Conservation (phyloP, 2,797 vertebrate genomes). For the Synanceia verrucosa region DNA sequence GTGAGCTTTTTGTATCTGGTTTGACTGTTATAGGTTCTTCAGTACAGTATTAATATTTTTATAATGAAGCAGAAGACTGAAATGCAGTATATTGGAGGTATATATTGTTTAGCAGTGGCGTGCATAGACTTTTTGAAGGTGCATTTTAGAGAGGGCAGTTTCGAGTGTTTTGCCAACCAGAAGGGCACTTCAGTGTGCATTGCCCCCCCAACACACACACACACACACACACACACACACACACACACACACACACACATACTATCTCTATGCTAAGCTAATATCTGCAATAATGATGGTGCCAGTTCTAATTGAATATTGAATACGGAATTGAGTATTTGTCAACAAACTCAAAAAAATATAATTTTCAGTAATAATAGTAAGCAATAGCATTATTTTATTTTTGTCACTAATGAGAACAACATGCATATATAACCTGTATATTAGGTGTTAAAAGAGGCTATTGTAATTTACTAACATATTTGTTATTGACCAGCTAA, state of each 20-base stretch:
- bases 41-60: slow-evolving; percentile 30
- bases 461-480: neutral
- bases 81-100: slow-evolving; percentile 8
- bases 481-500: neutral
- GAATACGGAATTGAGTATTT: neutral
- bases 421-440: neutral
- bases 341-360: neutral
- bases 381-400: neutral
- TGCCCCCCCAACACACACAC: too few relatives aligned
- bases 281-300: neutral
- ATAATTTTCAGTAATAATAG: neutral
- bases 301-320: neutral
- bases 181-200: too few relatives aligned
- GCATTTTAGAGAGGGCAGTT: too few relatives aligned
- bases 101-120: slow-evolving; percentile 44
- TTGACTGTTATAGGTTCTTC: slow-evolving; percentile 53
- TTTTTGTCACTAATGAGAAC: neutral
- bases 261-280: neutral
- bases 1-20: slow-evolving; percentile 29
- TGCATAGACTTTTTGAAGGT: too few relatives aligned
- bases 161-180: neutral
- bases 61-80: slow-evolving; percentile 8
- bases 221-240: too few relatives aligned
- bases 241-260: too few relatives aligned
- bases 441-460: neutral